Evolutionary conservation across 2,888 invertebrate species (phyloP).

Genomic region (Papilio gigon): DNA sequence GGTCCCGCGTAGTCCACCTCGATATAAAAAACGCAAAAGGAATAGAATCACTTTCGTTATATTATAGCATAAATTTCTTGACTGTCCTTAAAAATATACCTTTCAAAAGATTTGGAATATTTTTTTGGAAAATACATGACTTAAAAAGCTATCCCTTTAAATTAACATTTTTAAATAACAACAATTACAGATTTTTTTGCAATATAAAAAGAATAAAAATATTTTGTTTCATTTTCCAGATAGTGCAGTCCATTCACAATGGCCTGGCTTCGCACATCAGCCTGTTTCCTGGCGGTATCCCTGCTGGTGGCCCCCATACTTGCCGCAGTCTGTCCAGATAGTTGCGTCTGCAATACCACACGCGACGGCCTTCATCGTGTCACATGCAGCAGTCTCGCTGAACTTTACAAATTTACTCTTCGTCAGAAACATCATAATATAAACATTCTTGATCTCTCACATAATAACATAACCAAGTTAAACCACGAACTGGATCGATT

Average conservation of each 20-base stretch:
- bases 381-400: conserved; percentile 86
- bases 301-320: conserved; percentile 61
- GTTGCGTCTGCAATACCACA: conserved; percentile 82
- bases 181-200: not conserved
- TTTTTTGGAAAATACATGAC: no score
- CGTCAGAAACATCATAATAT: conserved; percentile 79
- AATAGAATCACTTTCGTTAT: no score
- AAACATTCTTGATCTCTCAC: conserved; percentile 84
- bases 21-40: not conserved
- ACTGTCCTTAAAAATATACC: no score
- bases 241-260: conserved; percentile 64
- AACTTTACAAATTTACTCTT: conserved; percentile 85
- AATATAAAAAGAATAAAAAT: conserved; percentile 1
- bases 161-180: not conserved
- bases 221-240: conserved; percentile 66
- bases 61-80: no score
- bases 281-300: conserved; percentile 63
- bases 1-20: not conserved
- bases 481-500: conserved; percentile 82
- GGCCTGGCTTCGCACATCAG: conserved; percentile 61
- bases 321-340: conserved; percentile 76
- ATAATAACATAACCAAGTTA: conserved; percentile 83
- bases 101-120: no score
- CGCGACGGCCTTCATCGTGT: conserved; percentile 87
- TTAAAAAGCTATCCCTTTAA: not conserved